phyloP scores from a whole-genome alignment of 2,888 invertebrate genomes.

The Mayetiola destructor region DNA sequence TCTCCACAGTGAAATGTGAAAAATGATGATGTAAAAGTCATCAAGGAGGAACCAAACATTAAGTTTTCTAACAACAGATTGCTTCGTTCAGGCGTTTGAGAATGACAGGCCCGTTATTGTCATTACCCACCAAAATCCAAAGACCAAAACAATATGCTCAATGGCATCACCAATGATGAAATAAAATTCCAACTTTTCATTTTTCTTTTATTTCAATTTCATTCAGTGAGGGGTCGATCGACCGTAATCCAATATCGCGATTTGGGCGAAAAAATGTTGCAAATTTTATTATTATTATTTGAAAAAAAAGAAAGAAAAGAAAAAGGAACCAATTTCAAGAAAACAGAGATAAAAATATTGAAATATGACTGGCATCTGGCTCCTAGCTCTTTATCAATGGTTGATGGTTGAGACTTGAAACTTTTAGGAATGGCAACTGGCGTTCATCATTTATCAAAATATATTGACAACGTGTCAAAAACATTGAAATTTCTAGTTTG shows the following conservation, averaged over 20 bases:
- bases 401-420: no score
- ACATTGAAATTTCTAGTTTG: conserved; percentile 9
- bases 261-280: no score
- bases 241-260: no score
- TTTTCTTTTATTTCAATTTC: neutral
- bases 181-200: neutral
- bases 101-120: neutral
- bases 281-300: no score
- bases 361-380: no score
- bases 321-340: no score
- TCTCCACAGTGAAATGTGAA: neutral
- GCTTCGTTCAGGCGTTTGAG: neutral
- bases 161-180: conserved; percentile 10
- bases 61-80: neutral
- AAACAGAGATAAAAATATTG: neutral
- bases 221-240: neutral
- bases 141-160: no score
- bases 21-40: neutral
- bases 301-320: no score
- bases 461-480: conserved; percentile 15
- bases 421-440: no score
- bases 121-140: neutral
- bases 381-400: no score
- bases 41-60: neutral
- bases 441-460: conserved; percentile 14